Evolutionary conservation across 1,140 invertebrate species (phyloP).

Genomic region (Bacillus rossius): DNA sequence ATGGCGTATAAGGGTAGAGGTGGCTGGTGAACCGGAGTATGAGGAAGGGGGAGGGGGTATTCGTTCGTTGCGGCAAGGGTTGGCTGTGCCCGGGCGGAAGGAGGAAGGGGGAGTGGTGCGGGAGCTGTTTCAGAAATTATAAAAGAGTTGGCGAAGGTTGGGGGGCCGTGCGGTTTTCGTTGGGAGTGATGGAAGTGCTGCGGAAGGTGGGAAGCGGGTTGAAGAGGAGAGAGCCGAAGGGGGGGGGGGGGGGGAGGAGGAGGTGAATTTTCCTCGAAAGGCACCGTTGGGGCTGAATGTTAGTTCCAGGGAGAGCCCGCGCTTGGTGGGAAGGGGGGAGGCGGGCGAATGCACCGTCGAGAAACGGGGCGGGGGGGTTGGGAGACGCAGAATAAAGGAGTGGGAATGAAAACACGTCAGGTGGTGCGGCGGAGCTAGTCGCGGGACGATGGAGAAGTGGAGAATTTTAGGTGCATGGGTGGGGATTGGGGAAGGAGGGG

Average conservation of each 20-base stretch:
- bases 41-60: constrained; percentile 37
- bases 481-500: no score
- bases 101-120: constrained; percentile 22
- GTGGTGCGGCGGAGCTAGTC: background rate
- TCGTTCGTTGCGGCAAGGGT: constrained; percentile 4
- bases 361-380: constrained; percentile 5
- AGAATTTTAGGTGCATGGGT: no score
- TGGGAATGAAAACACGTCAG: no score
- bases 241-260: constrained; percentile 27
- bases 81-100: constrained; percentile 12
- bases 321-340: constrained; percentile 19
- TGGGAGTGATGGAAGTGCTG: constrained; percentile 14
- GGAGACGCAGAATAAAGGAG: no score
- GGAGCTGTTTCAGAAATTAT: constrained; percentile 15
- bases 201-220: no score
- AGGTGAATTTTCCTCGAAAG: constrained; percentile 30
- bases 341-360: no score
- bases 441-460: constrained; percentile 2
- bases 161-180: background rate
- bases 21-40: constrained; percentile 43
- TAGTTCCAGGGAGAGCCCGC: constrained; percentile 44
- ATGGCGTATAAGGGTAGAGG: constrained; percentile 29
- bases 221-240: constrained; percentile 13
- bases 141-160: constrained; percentile 5
- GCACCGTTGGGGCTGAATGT: constrained; percentile 39